These are phyloP conservation scores for Acanthosepion esculentum DNA, from an alignment of 2,888 invertebrate species.

Conservation along the genomic window DNA sequence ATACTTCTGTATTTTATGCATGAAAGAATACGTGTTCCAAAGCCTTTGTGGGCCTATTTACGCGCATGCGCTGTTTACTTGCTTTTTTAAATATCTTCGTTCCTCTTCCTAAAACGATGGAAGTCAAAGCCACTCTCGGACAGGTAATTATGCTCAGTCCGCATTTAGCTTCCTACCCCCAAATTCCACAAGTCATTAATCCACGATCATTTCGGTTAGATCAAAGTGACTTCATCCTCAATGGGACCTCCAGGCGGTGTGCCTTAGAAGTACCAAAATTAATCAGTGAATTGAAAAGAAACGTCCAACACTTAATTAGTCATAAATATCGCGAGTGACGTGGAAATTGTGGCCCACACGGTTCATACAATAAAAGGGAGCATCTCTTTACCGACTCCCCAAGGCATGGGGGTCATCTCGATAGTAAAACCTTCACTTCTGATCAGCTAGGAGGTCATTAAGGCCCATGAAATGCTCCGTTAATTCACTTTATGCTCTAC, in stretches of 20 bases:
- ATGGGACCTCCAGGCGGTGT: background rate
- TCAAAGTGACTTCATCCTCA: background rate
- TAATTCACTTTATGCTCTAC: background rate
- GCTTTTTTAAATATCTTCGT: background rate
- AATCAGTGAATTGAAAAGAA: slow-evolving; percentile 33
- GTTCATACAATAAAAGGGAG: background rate
- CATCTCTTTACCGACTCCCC: background rate
- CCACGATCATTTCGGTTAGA: background rate
- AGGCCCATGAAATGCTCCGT: slow-evolving; percentile 4
- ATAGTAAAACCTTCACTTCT: background rate
- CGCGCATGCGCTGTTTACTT: background rate
- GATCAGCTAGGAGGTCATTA: slow-evolving; percentile 6
- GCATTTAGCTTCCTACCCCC: background rate
- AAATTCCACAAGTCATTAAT: slow-evolving; percentile 9
- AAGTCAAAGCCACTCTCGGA: background rate
- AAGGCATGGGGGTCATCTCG: background rate
- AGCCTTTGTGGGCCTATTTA: background rate
- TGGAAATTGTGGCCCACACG: background rate
- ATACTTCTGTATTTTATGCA: too few species aligned
- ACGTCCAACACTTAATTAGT: slow-evolving; percentile 17
- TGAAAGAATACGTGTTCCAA: too few species aligned
- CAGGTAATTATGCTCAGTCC: background rate
- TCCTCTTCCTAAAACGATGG: background rate
- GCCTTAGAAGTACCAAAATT: slow-evolving; percentile 9
- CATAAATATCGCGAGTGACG: slow-evolving; percentile 17